phyloP scores from a whole-genome alignment of 2,113 vertebrate genomes.

The Benitochromis conjunctus region DNA sequence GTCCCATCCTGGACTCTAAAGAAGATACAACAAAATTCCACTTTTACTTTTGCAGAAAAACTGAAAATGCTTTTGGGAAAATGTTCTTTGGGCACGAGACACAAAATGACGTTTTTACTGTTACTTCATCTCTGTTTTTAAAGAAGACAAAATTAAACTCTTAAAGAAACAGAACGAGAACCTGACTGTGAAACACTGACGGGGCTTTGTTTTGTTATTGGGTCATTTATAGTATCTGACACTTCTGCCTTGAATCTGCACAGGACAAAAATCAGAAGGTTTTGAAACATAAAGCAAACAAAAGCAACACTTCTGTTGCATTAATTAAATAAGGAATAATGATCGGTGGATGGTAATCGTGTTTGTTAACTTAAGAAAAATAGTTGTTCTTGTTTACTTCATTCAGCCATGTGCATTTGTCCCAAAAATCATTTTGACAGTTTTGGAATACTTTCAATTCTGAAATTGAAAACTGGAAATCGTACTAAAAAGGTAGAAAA shows the following conservation, averaged over 20 bases:
- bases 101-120: neutral
- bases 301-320: neutral
- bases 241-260: neutral
- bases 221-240: neutral
- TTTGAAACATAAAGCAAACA: neutral
- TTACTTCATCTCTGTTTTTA: neutral
- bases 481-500: neutral
- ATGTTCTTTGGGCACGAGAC: neutral
- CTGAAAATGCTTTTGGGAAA: neutral
- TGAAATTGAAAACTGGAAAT: neutral
- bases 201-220: neutral
- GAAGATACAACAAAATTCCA: neutral
- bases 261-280: neutral
- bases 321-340: neutral
- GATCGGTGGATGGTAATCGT: neutral
- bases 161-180: neutral
- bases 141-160: neutral
- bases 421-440: neutral
- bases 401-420: fast-evolving
- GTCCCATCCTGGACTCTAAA: neutral
- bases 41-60: neutral
- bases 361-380: neutral
- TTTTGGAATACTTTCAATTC: neutral
- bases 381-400: fast-evolving
- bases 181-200: neutral